Evolutionary conservation across 2,113 vertebrate species (phyloP).

Genomic region (Lota lota): DNA sequence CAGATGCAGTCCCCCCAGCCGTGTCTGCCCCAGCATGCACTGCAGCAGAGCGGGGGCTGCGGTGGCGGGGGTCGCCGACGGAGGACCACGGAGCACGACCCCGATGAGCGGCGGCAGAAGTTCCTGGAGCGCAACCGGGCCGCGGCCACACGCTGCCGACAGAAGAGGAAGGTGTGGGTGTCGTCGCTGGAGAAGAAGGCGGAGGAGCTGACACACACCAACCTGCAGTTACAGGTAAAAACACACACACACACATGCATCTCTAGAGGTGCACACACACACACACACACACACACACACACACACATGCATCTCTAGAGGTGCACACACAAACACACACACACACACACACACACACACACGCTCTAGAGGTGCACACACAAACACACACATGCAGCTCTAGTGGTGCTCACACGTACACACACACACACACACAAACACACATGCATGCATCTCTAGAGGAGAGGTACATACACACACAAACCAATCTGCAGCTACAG

Average conservation of each 20-base stretch:
- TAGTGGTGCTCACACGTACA: background rate
- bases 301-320: background rate
- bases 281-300: background rate
- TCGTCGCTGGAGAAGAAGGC: conserved; percentile 98
- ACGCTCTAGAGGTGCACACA: background rate
- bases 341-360: conserved; percentile 2
- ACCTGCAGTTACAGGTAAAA: conserved; percentile 96
- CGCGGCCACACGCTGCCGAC: conserved; percentile 94
- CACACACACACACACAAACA: conserved; percentile 4
- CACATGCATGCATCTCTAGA: no score
- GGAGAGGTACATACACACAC: background rate
- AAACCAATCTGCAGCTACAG: background rate
- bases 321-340: background rate
- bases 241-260: background rate
- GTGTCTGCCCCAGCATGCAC: conserved; percentile 81
- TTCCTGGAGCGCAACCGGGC: conserved; percentile 97
- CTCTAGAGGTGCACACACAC: background rate
- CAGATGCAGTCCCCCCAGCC: conserved; percentile 69
- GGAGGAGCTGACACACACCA: conserved; percentile 97
- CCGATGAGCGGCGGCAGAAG: conserved; percentile 92
- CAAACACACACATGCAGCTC: background rate
- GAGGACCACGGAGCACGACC: conserved; percentile 87
- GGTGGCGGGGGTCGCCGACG: conserved; percentile 81
- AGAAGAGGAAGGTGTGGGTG: conserved; percentile 99
- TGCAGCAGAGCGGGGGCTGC: conserved; percentile 74